Evolutionary conservation across 2,113 vertebrate species (phyloP).

Genomic region (Pitta sordida): DNA sequence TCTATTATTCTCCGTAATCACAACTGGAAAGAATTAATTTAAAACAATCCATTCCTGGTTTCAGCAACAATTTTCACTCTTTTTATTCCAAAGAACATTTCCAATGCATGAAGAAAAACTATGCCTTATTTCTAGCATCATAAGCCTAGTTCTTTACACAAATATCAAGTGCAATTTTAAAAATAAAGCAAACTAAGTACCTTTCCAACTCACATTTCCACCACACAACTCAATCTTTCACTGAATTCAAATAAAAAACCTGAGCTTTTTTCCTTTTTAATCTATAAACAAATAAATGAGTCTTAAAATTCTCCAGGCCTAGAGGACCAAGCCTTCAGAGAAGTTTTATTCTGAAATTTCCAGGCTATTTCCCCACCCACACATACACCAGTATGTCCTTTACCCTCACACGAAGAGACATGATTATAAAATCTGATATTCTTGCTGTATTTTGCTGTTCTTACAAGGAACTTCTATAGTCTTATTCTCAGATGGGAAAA

Average conservation of each 20-base stretch:
- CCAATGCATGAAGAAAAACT: neutral
- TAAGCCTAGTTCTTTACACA: neutral
- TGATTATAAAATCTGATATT: fast-evolving
- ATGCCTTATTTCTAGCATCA: neutral
- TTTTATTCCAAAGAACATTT: neutral
- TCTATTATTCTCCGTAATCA: conserved; percentile 39
- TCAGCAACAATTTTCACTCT: neutral
- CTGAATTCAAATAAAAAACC: neutral
- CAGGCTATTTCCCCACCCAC: neutral
- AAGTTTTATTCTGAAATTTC: neutral
- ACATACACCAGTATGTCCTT: neutral
- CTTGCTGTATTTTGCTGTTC: neutral
- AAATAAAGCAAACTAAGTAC: neutral
- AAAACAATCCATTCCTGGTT: neutral
- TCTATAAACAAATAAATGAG: neutral
- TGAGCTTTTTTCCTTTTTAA: too few species aligned
- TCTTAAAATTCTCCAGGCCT: neutral
- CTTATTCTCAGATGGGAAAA: neutral
- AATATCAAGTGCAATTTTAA: neutral
- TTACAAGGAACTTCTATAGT: neutral
- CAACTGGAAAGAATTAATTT: conserved; percentile 40
- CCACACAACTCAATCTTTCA: neutral
- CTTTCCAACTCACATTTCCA: neutral
- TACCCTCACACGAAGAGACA: neutral
- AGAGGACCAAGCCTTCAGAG: neutral